Evolutionary conservation across 2,888 invertebrate genomes (phyloP), one percentile per base, ranked within the genome.

Genomic region (Drosophila neotestacea): DNA sequence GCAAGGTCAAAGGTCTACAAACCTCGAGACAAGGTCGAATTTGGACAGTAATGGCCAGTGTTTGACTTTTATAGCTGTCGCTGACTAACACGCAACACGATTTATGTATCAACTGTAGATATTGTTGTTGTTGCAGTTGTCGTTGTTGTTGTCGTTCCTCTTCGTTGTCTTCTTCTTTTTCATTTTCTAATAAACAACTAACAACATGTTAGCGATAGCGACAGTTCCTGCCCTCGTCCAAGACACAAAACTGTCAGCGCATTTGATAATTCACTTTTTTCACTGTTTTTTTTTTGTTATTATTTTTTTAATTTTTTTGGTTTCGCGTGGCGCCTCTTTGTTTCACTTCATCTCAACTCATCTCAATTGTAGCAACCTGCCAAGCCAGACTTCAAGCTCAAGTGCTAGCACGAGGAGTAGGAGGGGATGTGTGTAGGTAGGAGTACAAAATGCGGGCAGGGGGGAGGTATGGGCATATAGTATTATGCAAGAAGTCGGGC

Each of bases 1-100:
- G 79, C 85, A 85, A 85, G 84, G 84, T 85, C 84, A 85, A 85
- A 85, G 84, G 84, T 85, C 84, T 82, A 85, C 88, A 85, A 85
- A 85, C 84, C 88, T 69, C 22, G 62, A 32, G 76, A 63, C 85
- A 85, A 85, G 84, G 84, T 73, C 84, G 78, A 70, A 41, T 72
- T 75, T 58, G 73, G 87, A 87, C 83, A 87, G 79, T 84, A 79
- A 85, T 85, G 85, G 85, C 68, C 75, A 85, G 73, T 81, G 79
- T 85, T 83, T 77, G 85, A 79, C 73, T 85, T 84, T 84, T 85
- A 87, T 80, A 70, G 84, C 75, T 84, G 69, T 73, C 76, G 58
- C 78, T 78, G 76, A 70, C 81, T 73, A 81, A 84, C 81, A 83
- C 81, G 81, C 81, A 75, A 55, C 76, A 76, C 85, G 87, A 84